These are phyloP conservation scores for Tychaedon coryphoeus DNA, from an alignment of 2,113 vertebrate species.

Conservation along the genomic window DNA sequence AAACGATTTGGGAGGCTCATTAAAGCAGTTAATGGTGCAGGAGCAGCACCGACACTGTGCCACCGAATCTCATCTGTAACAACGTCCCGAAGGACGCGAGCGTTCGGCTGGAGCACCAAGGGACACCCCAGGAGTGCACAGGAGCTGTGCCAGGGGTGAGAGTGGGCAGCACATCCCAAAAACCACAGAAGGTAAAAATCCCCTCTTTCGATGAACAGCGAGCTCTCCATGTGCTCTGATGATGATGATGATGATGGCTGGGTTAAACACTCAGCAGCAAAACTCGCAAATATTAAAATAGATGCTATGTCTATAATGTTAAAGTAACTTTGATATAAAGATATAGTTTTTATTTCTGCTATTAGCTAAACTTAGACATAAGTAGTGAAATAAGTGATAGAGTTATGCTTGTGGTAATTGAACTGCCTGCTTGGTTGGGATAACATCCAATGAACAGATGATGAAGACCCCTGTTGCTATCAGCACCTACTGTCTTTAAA, in stretches of 20 bases:
- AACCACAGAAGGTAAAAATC: not conserved
- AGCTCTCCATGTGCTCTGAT: no score
- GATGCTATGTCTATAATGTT: not conserved
- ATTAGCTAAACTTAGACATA: not conserved
- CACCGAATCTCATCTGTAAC: accelerated
- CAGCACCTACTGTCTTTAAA: not conserved
- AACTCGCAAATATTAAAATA: not conserved
- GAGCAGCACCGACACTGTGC: not conserved
- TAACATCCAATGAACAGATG: not conserved
- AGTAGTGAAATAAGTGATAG: no score
- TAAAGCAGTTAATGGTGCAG: not conserved
- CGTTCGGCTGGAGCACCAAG: accelerated
- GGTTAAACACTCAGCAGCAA: no score
- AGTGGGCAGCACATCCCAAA: not conserved
- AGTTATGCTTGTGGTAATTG: not conserved
- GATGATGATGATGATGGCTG: no score
- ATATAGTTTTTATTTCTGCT: not conserved
- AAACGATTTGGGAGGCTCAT: not conserved
- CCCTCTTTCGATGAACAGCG: no score
- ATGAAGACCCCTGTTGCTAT: not conserved
- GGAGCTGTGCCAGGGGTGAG: no score
- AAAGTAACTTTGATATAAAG: not conserved
- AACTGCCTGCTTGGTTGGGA: not conserved
- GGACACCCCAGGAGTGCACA: not conserved
- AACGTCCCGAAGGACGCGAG: accelerated